Conservation (phyloP, 1,140 invertebrate genomes). For the Lycorma delicatula region DNA sequence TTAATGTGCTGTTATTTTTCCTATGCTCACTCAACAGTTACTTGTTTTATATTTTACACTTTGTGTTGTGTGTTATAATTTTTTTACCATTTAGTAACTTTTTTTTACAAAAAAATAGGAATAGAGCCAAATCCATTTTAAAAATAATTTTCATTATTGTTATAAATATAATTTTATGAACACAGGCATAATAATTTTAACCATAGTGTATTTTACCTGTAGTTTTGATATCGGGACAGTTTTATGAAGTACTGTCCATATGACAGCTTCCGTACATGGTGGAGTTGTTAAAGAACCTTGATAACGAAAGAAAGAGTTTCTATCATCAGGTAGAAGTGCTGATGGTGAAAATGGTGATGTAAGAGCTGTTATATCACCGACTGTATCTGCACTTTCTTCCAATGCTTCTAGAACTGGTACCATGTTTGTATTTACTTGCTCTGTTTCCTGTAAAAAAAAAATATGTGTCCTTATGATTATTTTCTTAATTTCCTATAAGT, state of each 20-base stretch:
- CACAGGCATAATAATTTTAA: too few species aligned
- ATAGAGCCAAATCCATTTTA: too few species aligned
- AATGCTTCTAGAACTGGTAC: conserved; percentile 40
- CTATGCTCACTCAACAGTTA: too few species aligned
- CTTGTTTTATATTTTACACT: too few species aligned
- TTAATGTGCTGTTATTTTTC: too few species aligned
- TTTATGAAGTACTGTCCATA: conserved; percentile 60
- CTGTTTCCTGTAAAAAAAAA: conserved; percentile 33
- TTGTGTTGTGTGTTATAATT: too few species aligned
- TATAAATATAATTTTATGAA: too few species aligned
- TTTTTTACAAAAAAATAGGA: too few species aligned
- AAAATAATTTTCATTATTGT: too few species aligned
- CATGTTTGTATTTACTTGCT: conserved; percentile 42
- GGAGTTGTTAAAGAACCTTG: conserved; percentile 68
- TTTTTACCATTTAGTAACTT: too few species aligned
- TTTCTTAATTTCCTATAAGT: too few species aligned
- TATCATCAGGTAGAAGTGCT: conserved; percentile 45
- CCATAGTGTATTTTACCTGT: conserved; percentile 47
- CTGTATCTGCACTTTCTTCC: conserved; percentile 31
- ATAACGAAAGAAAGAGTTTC: conserved; percentile 53
- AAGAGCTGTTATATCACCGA: conserved; percentile 19
- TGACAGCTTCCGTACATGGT: conserved; percentile 57
- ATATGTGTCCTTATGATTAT: too few species aligned
- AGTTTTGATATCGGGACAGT: conserved; percentile 47
- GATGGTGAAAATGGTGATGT: conserved; percentile 35